phyloP scores from a whole-genome alignment of 1,140 invertebrate species.

The Diplogasteroides magnus region DNA sequence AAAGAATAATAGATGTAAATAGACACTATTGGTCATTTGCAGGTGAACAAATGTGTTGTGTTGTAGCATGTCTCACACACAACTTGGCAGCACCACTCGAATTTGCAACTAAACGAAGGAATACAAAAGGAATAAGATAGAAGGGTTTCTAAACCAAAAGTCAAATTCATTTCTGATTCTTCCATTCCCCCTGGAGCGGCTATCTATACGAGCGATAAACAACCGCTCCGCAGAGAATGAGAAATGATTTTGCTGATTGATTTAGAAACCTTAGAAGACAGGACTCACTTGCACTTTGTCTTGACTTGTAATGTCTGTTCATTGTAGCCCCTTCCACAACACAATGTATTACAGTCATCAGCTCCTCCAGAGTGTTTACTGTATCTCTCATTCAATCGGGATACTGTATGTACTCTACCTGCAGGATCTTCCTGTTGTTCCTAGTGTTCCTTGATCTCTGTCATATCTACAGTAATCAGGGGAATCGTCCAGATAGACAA shows the following conservation, averaged over 20 bases:
- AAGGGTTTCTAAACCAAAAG: no score
- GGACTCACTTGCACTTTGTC: conserved; percentile 63
- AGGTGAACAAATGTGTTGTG: conserved; percentile 32
- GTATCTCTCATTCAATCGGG: not conserved
- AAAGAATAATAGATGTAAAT: no score
- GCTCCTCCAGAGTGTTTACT: conserved; percentile 61
- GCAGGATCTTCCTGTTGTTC: conserved; percentile 63
- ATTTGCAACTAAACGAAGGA: conserved; percentile 65
- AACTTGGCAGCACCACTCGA: conserved; percentile 83
- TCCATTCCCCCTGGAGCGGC: no score
- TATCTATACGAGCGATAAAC: no score
- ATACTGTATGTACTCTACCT: conserved; percentile 61
- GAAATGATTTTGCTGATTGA: no score
- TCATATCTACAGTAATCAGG: conserved; percentile 86
- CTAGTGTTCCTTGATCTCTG: conserved; percentile 63
- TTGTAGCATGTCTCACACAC: conserved; percentile 72
- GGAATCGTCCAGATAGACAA: conserved; percentile 80
- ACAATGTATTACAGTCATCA: conserved; percentile 64
- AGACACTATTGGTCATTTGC: no score
- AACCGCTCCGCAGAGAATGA: no score
- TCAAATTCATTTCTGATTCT: no score
- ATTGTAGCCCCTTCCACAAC: conserved; percentile 66
- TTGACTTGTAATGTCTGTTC: conserved; percentile 59
- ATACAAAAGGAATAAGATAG: not conserved
- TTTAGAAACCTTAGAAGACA: no score